phyloP scores from a whole-genome alignment of 23 tunicate species.

The Ascidia mentula region DNA sequence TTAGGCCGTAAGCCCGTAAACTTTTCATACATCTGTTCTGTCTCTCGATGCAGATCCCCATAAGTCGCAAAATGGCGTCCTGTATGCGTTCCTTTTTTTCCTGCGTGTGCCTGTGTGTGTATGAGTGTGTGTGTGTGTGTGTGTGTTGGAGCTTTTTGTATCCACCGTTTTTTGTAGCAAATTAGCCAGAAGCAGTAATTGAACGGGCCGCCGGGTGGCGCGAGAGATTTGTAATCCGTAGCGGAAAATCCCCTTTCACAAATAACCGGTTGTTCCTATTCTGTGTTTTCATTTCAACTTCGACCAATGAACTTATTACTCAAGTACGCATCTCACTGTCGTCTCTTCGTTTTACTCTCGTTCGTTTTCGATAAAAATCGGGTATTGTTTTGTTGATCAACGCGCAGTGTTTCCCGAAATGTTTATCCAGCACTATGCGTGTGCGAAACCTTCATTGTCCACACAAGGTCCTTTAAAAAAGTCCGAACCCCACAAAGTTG shows the following conservation, averaged over 20 bases:
- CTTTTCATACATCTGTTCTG: too few species aligned
- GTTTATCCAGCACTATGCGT: too few species aligned
- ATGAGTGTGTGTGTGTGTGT: neutral
- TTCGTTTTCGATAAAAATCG: neutral
- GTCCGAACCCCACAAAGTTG: too few species aligned
- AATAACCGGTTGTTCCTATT: neutral
- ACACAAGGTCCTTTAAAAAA: too few species aligned
- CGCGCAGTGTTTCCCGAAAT: neutral
- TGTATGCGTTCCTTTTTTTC: neutral
- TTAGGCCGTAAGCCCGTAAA: too few species aligned
- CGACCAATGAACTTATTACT: constrained; percentile 7
- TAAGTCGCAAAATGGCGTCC: too few species aligned
- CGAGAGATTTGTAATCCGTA: neutral
- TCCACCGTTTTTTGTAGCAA: neutral
- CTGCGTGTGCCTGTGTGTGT: neutral
- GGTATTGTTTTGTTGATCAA: neutral
- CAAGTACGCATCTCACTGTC: neutral
- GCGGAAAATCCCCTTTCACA: neutral
- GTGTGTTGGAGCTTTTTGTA: too few species aligned
- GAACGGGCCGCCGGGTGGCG: neutral
- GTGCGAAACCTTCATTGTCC: too few species aligned
- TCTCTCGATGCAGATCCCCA: too few species aligned
- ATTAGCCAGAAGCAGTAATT: constrained; percentile 7
- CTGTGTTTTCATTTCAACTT: neutral
- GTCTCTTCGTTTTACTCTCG: neutral